Base-by-base conservation (phyloP, 2,888 invertebrate species). In the Frankliniella intonsa region DNA sequence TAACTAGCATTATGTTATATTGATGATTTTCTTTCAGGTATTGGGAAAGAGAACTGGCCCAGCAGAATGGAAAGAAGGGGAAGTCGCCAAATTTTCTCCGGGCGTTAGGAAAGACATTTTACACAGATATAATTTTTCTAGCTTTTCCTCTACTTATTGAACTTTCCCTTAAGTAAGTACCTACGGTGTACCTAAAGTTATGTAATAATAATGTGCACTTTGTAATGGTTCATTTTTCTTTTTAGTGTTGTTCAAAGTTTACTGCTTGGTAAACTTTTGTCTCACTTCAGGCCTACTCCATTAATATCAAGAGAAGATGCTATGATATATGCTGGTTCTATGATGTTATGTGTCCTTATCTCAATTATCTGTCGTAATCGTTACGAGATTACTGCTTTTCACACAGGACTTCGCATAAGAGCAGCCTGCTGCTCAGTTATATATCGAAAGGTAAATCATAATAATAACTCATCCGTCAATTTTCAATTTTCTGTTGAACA, bases 331-430 rank as follows among this genome's bases (percentile, higher is more conserved):
- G 95, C 95, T 0, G 91, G 89, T 0, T 92, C 92, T 7, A 92
- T 96, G 55, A 91, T 95, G 17, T 85, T 93, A 27, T 94, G 93
- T 86, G 94, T 95, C 0, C 92, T 93, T 0, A 86, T 94, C 81
- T 93, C 93, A 86, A 92, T 96, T 50, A 89, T 95, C 84, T 89
- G 94, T n/a, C 92, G 94, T 84, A 98, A 98, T 88, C 95, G 95
- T 0, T 96, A 95, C 87, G 95, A 97, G 92, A 92, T 97, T 90
- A 93, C 92, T 25, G 91, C 94, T n/a, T 90, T 94, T 82, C 93
- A 94, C 85, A 91, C 94, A 88, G 96, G 96, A 80, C 94, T 96
- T 95, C 92, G 94, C 88, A 91, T 95, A 86, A 89, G 96, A 19
- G 91, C 96, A 0, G 94, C 95, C 0, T 93, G 94, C 86, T 95